Evolutionary conservation across 1,140 invertebrate species (phyloP), one percentile per base, ranked within the genome.

Genomic region (Meloidogyne floridensis): DNA sequence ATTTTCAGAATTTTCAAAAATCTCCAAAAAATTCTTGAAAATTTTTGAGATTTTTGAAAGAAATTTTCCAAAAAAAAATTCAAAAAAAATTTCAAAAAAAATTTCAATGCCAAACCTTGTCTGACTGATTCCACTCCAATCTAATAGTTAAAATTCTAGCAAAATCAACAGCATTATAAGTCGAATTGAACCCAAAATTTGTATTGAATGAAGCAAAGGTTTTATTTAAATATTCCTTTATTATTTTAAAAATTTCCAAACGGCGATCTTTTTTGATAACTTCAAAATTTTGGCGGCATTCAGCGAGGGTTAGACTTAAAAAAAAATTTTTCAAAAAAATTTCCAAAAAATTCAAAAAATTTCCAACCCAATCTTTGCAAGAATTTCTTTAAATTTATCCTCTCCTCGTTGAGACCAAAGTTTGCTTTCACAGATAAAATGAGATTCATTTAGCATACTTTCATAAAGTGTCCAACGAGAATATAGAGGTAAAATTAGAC

Each of bases 381-480:
- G 75, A 51, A 79, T 84, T 32, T 78, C 72, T 74, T 83, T 84
- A 65, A 84, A 71, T 11, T 47, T 42, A 53, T 80, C 71, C 51
- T 84, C 83, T 8, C 83, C 83, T 72, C 80, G 72, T 56, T 84
- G 83, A 51, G 47, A 71, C 83, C 83, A 84, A 32, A 84, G 71
- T 65, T 78, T 72, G 69, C 81, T 81, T 75, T 83, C 70, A n/a
- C 83, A 84, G 32, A 76, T 72, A 51, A 84, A 84, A 18, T 65
- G 65, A 32, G 56, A 78, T 15, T 84, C 83, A 77, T 84, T 84
- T 2, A 70, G 18, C 72, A 84, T 83, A n/a, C 82, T 79, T 11
- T 84, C 56, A 69, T 83, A 84, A 42, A 84, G 20, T 18, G 82
- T 72, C 83, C 83, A 84, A 11, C 78, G 76, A 18, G 74, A 53